Conservation (phyloP, 1,140 invertebrate genomes). For the Babylonia areolata region DNA sequence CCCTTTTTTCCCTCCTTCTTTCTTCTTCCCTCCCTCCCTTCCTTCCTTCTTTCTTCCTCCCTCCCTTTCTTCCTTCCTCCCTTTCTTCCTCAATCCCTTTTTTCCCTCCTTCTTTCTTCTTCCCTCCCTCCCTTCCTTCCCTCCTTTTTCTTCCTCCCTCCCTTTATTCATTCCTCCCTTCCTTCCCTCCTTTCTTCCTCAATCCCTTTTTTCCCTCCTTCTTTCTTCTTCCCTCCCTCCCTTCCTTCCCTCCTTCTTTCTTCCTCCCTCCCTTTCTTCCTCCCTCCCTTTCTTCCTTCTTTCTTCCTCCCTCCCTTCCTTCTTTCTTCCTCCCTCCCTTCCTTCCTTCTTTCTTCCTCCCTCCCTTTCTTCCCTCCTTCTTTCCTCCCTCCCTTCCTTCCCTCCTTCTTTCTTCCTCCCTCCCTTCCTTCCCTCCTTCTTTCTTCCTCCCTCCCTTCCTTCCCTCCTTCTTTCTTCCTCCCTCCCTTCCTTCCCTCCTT, state of each 20-base stretch:
- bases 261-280: constrained; percentile 10
- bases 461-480: background rate
- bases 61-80: background rate
- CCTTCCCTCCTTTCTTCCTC: background rate
- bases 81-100: background rate
- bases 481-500: background rate
- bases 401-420: background rate
- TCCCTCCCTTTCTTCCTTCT: constrained; percentile 3
- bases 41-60: background rate
- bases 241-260: background rate
- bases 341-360: background rate
- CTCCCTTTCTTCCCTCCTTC: background rate
- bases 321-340: background rate
- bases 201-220: background rate
- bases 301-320: background rate
- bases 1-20: background rate
- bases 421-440: background rate
- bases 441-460: too few species aligned
- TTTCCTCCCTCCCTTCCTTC: background rate
- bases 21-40: background rate
- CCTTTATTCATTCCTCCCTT: background rate
- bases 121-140: background rate
- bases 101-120: background rate
- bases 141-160: background rate
- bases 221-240: background rate